These are phyloP conservation scores for Hirundichthys speculiger DNA, from an alignment of 2,113 vertebrate species.

Conservation along the genomic window DNA sequence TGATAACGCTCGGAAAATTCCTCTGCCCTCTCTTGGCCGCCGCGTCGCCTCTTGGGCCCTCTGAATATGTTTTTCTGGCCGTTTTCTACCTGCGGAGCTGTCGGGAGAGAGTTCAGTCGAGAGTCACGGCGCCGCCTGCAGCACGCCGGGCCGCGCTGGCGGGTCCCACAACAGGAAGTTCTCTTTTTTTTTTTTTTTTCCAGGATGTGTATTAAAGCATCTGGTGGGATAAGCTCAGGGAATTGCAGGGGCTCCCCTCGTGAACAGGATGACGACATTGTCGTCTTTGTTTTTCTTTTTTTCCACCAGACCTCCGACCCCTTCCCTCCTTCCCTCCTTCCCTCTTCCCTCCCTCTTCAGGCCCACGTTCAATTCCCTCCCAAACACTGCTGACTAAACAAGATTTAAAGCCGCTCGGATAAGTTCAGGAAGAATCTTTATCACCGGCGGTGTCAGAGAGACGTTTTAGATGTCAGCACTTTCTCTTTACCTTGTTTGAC, in stretches of 20 bases:
- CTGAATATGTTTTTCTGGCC: slow-evolving; percentile 35
- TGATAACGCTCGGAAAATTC: slow-evolving; percentile 55
- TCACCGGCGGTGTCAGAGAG: slow-evolving; percentile 14
- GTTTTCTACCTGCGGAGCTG: slow-evolving; percentile 26
- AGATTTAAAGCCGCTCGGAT: slow-evolving; percentile 27
- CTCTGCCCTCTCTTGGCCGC: slow-evolving; percentile 45
- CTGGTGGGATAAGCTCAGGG: slow-evolving; percentile 51
- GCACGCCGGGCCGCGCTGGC: background rate
- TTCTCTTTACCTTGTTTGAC: slow-evolving; percentile 22
- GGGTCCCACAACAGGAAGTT: slow-evolving; percentile 58
- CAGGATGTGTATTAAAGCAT: slow-evolving; percentile 67
- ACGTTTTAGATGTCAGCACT: slow-evolving; percentile 18
- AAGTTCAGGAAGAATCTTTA: slow-evolving; percentile 24
- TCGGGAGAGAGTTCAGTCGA: slow-evolving; percentile 53
- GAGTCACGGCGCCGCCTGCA: slow-evolving; percentile 21
- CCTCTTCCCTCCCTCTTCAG: background rate
- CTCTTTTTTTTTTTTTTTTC: slow-evolving; percentile 7
- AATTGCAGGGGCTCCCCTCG: slow-evolving; percentile 55
- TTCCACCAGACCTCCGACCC: slow-evolving; percentile 24
- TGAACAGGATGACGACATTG: slow-evolving; percentile 63
- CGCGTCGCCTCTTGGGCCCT: slow-evolving; percentile 30
- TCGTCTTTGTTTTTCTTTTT: slow-evolving; percentile 37
- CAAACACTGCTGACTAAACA: slow-evolving; percentile 50
- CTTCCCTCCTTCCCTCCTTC: slow-evolving; percentile 12
- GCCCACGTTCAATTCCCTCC: slow-evolving; percentile 22